phyloP scores from a whole-genome alignment of 2,888 invertebrate genomes.

The Ametastegia equiseti region DNA sequence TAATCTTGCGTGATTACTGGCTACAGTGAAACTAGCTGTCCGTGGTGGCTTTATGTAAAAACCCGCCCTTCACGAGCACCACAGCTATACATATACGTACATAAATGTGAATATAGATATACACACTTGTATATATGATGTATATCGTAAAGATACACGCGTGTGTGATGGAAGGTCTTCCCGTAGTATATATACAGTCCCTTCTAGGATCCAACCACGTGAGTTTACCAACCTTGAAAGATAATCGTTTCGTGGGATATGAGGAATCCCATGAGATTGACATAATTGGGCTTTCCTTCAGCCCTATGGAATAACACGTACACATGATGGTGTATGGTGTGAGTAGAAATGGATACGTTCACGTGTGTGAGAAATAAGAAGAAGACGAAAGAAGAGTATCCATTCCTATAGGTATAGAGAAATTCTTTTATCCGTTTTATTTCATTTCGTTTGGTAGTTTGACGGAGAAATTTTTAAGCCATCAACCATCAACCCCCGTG shows the following conservation, averaged over 20 bases:
- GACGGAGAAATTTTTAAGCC: no score
- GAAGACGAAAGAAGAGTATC: neutral
- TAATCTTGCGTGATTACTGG: slow-evolving; percentile 47
- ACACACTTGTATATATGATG: neutral
- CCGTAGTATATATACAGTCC: neutral
- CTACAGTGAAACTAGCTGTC: slow-evolving; percentile 42
- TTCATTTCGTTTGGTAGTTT: no score
- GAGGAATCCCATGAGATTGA: neutral
- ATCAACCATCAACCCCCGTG: neutral
- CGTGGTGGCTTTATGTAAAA: slow-evolving; percentile 40
- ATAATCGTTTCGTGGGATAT: slow-evolving; percentile 27
- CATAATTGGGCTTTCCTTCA: slow-evolving; percentile 10
- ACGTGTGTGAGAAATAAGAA: no score
- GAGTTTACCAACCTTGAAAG: neutral
- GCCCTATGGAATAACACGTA: neutral
- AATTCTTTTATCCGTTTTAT: neutral
- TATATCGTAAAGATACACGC: neutral
- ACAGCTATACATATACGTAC: no score
- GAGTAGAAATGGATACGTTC: neutral
- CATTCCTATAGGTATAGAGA: neutral
- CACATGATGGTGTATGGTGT: neutral
- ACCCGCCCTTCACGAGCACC: slow-evolving; percentile 37
- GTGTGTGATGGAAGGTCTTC: neutral
- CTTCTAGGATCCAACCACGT: neutral
- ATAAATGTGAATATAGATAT: neutral